Base-by-base conservation (phyloP, 2,888 invertebrate genomes). In the Agrilus mali region DNA sequence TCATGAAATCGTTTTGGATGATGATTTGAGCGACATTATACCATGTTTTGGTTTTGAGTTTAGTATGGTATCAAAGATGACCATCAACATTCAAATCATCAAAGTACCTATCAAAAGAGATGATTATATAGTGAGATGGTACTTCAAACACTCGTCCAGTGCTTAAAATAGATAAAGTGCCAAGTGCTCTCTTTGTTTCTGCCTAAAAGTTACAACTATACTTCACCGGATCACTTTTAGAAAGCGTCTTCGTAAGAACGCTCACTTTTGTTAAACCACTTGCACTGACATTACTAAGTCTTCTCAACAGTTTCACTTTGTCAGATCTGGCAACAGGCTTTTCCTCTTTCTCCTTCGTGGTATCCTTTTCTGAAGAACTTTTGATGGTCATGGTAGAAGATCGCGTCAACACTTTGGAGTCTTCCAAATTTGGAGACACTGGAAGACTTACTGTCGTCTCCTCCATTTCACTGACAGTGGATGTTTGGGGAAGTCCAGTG, bases 181-280 rank as follows among this genome's bases (percentile, higher is more conserved):
- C 33, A 33, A 12, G 46, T 48, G 44, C 38, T 14, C 31, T 15
- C 20, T 41, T 41, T n/a, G n/a, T 41, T 45, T 42, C 14, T 10
- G 27, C 15, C 17, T 32, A 32, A 22, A 12, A 43, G 40, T 45
- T 27, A 38, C 8, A 40, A 40, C 20, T 48, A 54, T 59, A 56
- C 56, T 55, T 51, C 64, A 67, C 66, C 66, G 64, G 64, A 58
- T 65, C 65, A 60, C 66, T 66, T 61, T 61, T 65, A 55, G 64
- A 60, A 58, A 59, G 49, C 16, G 45, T 37, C 40, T 42, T 46
- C 33, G 55, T 54, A 51, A 56, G 52, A 54, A 53, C 53, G 71
- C 75, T 72, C 66, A 79, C 79, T 66, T 79, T 78, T 44, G 78
- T 79, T 48, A 79, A 64, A 20, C 77, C 78, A 36, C 72, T 71